Percentiles rank a stretch among this genome's conserved stretches.
Conservation (phyloP, 2,797 vertebrate species). For the Acipenser transmontanus region DNA sequence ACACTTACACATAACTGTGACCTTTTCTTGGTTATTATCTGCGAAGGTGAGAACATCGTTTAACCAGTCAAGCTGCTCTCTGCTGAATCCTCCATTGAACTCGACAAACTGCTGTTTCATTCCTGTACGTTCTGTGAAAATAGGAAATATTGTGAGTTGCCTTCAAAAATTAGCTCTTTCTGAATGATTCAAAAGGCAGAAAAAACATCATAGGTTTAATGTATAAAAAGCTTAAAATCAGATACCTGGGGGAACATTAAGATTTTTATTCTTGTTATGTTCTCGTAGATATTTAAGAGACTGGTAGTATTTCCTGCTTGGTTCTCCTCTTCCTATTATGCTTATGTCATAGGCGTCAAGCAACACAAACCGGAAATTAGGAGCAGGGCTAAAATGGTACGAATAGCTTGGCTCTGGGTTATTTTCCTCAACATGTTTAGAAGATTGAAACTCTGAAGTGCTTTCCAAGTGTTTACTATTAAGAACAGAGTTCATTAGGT, state of each 20-base stretch:
- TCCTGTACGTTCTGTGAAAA: conserved; percentile 31
- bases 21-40: conserved; percentile 74
- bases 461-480: conserved; percentile 51
- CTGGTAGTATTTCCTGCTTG: conserved; percentile 49
- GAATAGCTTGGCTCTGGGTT: conserved; percentile 52
- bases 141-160: background rate
- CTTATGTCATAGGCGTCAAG: conserved; percentile 82
- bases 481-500: conserved; percentile 56
- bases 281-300: conserved; percentile 59
- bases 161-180: background rate
- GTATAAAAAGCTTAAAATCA: background rate
- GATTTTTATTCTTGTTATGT: conserved; percentile 72
- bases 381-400: conserved; percentile 72
- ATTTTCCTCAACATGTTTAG: background rate
- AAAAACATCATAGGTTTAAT: background rate
- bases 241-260: conserved; percentile 76
- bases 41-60: conserved; percentile 64
- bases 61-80: conserved; percentile 80
- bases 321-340: conserved; percentile 66
- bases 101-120: conserved; percentile 66
- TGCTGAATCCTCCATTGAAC: conserved; percentile 87
- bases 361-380: conserved; percentile 71
- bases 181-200: background rate
- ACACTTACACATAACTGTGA: conserved; percentile 77
- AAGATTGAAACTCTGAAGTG: background rate